phyloP scores from a whole-genome alignment of 1,140 invertebrate species.

The Drosophila busckii region DNA sequence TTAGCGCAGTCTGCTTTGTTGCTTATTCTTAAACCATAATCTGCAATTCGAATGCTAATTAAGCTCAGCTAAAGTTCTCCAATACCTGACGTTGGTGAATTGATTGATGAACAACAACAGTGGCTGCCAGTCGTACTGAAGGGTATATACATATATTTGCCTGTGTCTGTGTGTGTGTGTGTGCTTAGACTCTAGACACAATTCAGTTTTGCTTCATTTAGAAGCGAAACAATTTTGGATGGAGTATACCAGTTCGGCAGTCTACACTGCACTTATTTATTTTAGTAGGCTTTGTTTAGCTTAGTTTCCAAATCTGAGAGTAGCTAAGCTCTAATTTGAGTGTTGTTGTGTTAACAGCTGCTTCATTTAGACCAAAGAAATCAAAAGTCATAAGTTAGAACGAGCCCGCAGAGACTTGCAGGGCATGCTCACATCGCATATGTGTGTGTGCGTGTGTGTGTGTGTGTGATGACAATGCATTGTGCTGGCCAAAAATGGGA shows the following conservation, averaged over 20 bases:
- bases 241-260: too few species aligned
- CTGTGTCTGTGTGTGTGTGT: neutral
- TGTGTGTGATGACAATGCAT: conserved; percentile 32
- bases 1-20: too few species aligned
- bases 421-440: neutral
- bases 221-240: conserved; percentile 53
- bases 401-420: conserved; percentile 32
- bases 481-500: conserved; percentile 21
- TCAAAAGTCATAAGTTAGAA: conserved; percentile 67
- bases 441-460: conserved; percentile 13
- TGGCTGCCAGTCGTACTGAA: too few species aligned
- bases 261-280: too few species aligned
- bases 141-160: neutral
- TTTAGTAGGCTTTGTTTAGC: too few species aligned
- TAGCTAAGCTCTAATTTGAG: too few species aligned
- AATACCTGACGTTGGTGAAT: too few species aligned
- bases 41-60: too few species aligned
- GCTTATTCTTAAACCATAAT: too few species aligned
- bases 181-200: conserved; percentile 28
- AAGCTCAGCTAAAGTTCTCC: too few species aligned
- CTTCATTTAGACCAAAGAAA: conserved; percentile 68
- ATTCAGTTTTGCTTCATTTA: conserved; percentile 62
- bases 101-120: too few species aligned
- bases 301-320: too few species aligned
- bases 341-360: conserved; percentile 21